These are phyloP conservation scores for Sebastes steindachneri DNA, from an alignment of 2,797 vertebrate genomes.

Conservation along the genomic window DNA sequence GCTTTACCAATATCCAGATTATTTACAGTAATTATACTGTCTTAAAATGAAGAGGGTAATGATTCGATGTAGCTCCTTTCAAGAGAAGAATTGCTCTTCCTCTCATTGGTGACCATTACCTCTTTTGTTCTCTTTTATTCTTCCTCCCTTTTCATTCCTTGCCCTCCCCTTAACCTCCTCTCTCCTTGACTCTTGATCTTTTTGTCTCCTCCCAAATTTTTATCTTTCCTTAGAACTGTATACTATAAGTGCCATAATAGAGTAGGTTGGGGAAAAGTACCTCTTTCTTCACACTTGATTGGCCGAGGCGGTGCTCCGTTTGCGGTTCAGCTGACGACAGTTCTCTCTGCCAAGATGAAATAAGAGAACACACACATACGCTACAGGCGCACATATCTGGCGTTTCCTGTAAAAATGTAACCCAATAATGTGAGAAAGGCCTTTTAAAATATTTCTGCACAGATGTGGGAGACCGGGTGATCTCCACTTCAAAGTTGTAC, in stretches of 20 bases:
- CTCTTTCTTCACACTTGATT: constrained; percentile 53
- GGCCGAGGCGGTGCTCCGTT: constrained; percentile 60
- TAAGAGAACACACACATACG: constrained; percentile 51
- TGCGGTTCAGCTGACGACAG: constrained; percentile 73
- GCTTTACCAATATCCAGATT: not conserved
- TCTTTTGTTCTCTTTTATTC: constrained; percentile 24
- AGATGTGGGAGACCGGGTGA: constrained; percentile 58
- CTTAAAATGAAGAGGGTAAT: not conserved
- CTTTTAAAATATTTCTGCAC: constrained; percentile 68
- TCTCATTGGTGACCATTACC: not conserved
- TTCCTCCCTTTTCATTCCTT: constrained; percentile 10
- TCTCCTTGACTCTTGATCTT: constrained; percentile 38
- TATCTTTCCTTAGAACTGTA: constrained; percentile 54
- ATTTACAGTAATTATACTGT: not conserved
- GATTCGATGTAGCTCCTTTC: not conserved
- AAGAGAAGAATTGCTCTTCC: not conserved
- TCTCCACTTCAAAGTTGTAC: constrained; percentile 40
- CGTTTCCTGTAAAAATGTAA: constrained; percentile 78
- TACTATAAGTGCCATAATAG: constrained; percentile 45
- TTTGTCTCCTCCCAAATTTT: constrained; percentile 31
- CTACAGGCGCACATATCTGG: constrained; percentile 57
- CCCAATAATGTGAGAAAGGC: constrained; percentile 71
- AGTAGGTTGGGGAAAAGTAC: constrained; percentile 39
- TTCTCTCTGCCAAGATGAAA: constrained; percentile 65
- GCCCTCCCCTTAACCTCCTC: constrained; percentile 40